Percentiles rank a stretch among this genome's conserved stretches.
phyloP scores from a whole-genome alignment of 2,888 invertebrate species.

The Macrostomum cliftonense region DNA sequence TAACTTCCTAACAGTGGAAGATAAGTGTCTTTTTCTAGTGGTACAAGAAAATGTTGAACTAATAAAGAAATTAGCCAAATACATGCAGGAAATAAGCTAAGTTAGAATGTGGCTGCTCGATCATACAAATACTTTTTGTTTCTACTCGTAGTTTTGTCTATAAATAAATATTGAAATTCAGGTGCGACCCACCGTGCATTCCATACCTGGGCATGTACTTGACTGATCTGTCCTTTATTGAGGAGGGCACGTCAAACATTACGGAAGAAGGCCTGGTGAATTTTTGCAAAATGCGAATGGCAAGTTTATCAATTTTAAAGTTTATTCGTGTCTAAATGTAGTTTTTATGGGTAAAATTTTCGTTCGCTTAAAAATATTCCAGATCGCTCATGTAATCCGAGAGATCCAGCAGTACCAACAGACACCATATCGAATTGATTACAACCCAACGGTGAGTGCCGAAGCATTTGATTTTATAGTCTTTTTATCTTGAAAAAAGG shows the following conservation, averaged over 20 bases:
- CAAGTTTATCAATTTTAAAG: constrained; percentile 31
- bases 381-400: constrained; percentile 77
- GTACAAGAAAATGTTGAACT: too few species aligned
- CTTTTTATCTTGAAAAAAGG: too few species aligned
- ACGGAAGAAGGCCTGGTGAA: constrained; percentile 73
- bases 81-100: too few species aligned
- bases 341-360: too few species aligned
- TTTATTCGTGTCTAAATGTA: background rate
- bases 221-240: constrained; percentile 72
- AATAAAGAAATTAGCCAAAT: too few species aligned
- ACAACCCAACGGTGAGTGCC: constrained; percentile 49
- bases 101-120: too few species aligned
- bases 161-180: constrained; percentile 13
- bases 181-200: constrained; percentile 48
- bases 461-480: too few species aligned
- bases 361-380: constrained; percentile 11
- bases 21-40: too few species aligned
- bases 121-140: too few species aligned
- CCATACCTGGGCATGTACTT: constrained; percentile 56
- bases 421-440: constrained; percentile 71
- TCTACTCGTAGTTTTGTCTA: too few species aligned
- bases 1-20: too few species aligned
- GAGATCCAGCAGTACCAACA: constrained; percentile 77
- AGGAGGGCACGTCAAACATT: constrained; percentile 74
- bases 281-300: constrained; percentile 87